Percentiles rank a stretch among this genome's conserved stretches.
Conservation (phyloP, 2,113 vertebrate genomes). For the Elephas maximus region DNA sequence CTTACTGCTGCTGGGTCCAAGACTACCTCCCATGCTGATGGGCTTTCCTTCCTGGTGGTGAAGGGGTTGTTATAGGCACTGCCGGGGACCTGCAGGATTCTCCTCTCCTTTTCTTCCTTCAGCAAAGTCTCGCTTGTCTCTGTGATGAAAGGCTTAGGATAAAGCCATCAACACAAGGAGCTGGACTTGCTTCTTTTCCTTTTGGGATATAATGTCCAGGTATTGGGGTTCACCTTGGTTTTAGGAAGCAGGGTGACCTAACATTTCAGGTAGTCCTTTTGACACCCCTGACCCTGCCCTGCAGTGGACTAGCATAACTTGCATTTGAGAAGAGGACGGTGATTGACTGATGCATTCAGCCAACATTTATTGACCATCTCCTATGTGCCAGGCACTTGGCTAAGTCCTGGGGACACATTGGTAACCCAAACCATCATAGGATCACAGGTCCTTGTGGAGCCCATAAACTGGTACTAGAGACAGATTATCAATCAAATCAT, state of each 20-base stretch:
- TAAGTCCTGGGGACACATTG: background rate
- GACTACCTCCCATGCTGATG: rapidly evolving
- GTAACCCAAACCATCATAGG: background rate
- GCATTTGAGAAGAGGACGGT: background rate
- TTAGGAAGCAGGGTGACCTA: background rate
- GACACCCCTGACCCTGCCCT: background rate
- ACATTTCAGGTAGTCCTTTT: background rate
- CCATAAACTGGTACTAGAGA: background rate
- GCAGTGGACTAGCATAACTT: background rate
- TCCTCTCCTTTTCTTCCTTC: background rate
- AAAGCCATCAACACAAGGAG: background rate
- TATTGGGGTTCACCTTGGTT: background rate
- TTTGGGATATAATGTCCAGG: background rate
- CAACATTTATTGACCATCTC: background rate
- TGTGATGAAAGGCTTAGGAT: background rate
- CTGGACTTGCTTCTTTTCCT: background rate
- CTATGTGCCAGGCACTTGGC: background rate
- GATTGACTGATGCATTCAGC: background rate
- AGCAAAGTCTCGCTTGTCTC: background rate
- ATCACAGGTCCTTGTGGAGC: background rate
- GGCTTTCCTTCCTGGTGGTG: background rate
- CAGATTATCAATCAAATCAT: background rate
- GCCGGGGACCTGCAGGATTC: background rate
- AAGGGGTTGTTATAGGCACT: background rate
- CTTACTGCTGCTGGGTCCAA: background rate